Evolutionary conservation across 2,113 vertebrate species (phyloP).

Genomic region (Atractosteus spatula): DNA sequence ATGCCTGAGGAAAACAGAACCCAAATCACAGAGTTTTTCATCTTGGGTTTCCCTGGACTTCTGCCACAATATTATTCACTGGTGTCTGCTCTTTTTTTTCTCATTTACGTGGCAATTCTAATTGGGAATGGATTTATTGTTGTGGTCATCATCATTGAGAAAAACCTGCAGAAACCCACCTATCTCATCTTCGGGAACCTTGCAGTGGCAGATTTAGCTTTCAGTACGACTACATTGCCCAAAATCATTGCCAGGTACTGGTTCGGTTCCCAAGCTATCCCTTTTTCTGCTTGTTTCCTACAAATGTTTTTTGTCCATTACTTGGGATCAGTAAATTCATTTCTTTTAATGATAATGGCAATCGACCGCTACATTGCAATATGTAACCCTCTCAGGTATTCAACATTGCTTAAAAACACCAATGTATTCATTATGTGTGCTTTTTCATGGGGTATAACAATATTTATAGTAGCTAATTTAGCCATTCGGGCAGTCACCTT

Average conservation of each 20-base stretch:
- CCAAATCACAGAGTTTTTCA: slow-evolving; percentile 35
- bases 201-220: slow-evolving; percentile 43
- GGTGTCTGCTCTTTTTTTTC: slow-evolving; percentile 30
- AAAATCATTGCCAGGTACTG: slow-evolving; percentile 45
- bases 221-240: slow-evolving; percentile 41
- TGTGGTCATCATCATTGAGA: slow-evolving; percentile 33
- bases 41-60: slow-evolving; percentile 43
- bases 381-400: slow-evolving; percentile 44
- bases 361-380: slow-evolving; percentile 44
- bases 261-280: slow-evolving; percentile 39
- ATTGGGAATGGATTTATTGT: slow-evolving; percentile 39
- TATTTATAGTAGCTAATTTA: slow-evolving; percentile 18
- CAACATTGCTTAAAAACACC: slow-evolving; percentile 32
- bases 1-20: no score
- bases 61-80: slow-evolving; percentile 29
- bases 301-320: no score
- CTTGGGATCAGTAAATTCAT: slow-evolving; percentile 46
- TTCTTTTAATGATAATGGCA: slow-evolving; percentile 43
- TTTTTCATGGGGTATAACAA: slow-evolving; percentile 32
- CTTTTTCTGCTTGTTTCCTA: slow-evolving; percentile 39
- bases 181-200: slow-evolving; percentile 50
- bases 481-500: slow-evolving; percentile 11
- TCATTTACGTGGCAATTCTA: slow-evolving; percentile 36
- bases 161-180: slow-evolving; percentile 48
- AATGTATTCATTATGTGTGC: slow-evolving; percentile 27